Evolutionary conservation across 2,113 vertebrate species (phyloP), one percentile per base, ranked within the genome.

Genomic region (Leptosomus discolor): DNA sequence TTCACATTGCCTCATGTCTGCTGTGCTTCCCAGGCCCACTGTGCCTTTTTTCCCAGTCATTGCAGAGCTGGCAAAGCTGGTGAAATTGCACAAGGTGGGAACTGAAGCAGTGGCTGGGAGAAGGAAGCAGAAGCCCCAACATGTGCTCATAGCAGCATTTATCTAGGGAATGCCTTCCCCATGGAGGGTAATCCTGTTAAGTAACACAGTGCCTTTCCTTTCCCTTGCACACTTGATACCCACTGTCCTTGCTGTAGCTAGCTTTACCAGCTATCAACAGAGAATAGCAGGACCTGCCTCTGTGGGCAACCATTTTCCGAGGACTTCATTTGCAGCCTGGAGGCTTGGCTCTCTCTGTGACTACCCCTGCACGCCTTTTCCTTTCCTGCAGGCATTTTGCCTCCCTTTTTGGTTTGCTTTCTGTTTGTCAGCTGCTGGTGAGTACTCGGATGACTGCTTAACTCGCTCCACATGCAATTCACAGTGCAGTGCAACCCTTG

Each of bases 191-290:
- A 61, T 67, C 43, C 78, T 53, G 16, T 29, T 41, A 41, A 85
- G 32, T 30, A 68, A 48, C 6, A 3, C 45, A 68, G 26, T 0
- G 2, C 60, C 71, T 78, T 65, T 36, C 39, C 53, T 88, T 57
- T 69, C 13, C 60, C 64, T 64, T 46, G 53, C 48, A 65, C 43
- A 5, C 19, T 11, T 27, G 32, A 67, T 63, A 46, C 58, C 20
- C 9, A 6, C 34, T 6, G 3, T 75, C 71, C 68, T 36, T 64
- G 27, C 61, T 58, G 22, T 85, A 75, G 50, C 19, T 19, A 58
- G 48, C n/a, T 88, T 43, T 71, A 50, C 32, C 2, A 0, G 30
- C 43, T 67, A 50, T 2, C 0, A 0, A 10, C 37, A 85, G 61
- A 37, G 30, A 71, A 6, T 8, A 82, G 79, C 48, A 56, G 48